phyloP scores from a whole-genome alignment of 2,113 vertebrate genomes.

The Capricornis sumatraensis region DNA sequence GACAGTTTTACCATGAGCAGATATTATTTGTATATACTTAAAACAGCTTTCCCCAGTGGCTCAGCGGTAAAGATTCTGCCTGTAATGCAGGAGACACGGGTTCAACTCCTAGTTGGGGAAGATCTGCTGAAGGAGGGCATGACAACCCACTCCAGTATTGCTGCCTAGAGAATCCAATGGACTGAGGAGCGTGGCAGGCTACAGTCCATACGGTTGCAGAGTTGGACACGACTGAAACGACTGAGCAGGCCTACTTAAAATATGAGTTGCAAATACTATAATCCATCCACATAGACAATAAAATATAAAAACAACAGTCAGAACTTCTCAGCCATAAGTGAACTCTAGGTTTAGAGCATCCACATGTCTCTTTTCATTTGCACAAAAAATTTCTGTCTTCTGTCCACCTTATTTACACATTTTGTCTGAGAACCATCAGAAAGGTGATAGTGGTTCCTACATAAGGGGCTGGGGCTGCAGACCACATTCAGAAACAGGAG shows the following conservation, averaged over 20 bases:
- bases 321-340: background rate
- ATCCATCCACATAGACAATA: background rate
- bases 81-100: background rate
- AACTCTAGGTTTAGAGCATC: background rate
- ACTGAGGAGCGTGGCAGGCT: background rate
- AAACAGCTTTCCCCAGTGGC: background rate
- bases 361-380: background rate
- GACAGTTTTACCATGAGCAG: background rate
- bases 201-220: fast-evolving
- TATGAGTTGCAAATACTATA: background rate
- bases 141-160: background rate
- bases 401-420: background rate
- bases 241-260: background rate
- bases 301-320: background rate
- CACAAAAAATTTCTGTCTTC: background rate
- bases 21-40: background rate
- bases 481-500: background rate
- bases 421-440: background rate
- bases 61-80: fast-evolving
- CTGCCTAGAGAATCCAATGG: background rate
- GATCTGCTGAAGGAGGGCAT: background rate
- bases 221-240: fast-evolving
- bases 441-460: background rate
- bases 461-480: background rate
- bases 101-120: background rate